Percentiles rank a stretch among this genome's conserved stretches.
phyloP scores from a whole-genome alignment of 2,797 vertebrate genomes.

The Protonibea diacanthus region DNA sequence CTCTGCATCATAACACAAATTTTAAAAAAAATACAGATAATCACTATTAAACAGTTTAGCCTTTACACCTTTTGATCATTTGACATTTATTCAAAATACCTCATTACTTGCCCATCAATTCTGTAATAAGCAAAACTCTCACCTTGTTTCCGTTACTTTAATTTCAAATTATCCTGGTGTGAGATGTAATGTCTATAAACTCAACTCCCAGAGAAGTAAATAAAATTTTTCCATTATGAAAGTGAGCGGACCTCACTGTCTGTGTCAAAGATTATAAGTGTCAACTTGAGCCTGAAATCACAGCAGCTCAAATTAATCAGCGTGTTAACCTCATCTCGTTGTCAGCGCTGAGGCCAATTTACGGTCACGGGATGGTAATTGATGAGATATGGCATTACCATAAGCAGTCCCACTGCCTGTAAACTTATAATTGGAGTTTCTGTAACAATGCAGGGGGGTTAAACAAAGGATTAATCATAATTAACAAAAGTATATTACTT shows the following conservation, averaged over 20 bases:
- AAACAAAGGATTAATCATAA: conserved; percentile 84
- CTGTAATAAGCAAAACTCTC: conserved; percentile 48
- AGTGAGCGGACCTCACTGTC: conserved; percentile 70
- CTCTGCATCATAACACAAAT: conserved; percentile 3
- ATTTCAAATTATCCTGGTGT: conserved; percentile 58
- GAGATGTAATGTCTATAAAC: conserved; percentile 41
- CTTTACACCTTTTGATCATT: conserved; percentile 44
- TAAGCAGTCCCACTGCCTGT: conserved; percentile 81
- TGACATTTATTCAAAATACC: conserved; percentile 53
- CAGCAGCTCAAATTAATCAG: conserved; percentile 83
- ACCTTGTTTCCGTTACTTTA: conserved; percentile 44
- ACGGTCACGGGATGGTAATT: conserved; percentile 80
- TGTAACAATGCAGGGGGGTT: conserved; percentile 80
- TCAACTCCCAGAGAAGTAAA: conserved; percentile 63
- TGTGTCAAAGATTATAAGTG: conserved; percentile 81
- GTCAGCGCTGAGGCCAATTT: conserved; percentile 81
- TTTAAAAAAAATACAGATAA: conserved; percentile 21
- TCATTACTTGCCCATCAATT: conserved; percentile 35
- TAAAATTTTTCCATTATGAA: conserved; percentile 69
- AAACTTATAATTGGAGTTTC: conserved; percentile 86
- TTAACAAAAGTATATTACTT: conserved; percentile 83
- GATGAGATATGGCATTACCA: conserved; percentile 83
- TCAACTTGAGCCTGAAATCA: conserved; percentile 82
- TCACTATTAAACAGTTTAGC: conserved; percentile 14
- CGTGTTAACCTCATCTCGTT: conserved; percentile 83